Conservation (phyloP, 2,797 vertebrate genomes). For the Acrossocheilus wenchowensis region DNA sequence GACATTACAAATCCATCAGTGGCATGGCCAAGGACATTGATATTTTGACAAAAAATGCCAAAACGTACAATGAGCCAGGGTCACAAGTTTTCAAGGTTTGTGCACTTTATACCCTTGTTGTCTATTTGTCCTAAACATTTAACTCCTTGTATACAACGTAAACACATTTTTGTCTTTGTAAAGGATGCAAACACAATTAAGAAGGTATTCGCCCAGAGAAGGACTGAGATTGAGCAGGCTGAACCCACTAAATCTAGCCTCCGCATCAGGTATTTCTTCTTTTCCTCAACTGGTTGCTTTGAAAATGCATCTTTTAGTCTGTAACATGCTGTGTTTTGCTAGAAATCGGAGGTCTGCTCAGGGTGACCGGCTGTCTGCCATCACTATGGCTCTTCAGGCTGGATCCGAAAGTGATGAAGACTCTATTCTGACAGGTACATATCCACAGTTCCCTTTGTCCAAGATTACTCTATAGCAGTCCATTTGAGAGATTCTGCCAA, state of each 20-base stretch:
- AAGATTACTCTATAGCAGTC: not conserved
- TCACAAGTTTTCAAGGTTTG: constrained; percentile 98
- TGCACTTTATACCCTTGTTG: not conserved
- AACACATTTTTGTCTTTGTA: constrained; percentile 51
- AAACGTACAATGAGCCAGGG: constrained; percentile 98
- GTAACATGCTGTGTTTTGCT: constrained; percentile 36
- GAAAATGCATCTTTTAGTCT: not conserved
- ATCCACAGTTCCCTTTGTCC: not conserved
- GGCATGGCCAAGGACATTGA: constrained; percentile 97
- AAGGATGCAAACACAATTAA: constrained; percentile 99
- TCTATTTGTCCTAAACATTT: not conserved
- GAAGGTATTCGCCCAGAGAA: constrained; percentile 96
- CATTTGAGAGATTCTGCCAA: not conserved
- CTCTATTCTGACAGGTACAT: constrained; percentile 88
- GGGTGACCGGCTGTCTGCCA: constrained; percentile 91
- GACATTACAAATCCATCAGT: constrained; percentile 92
- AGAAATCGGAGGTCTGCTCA: constrained; percentile 97
- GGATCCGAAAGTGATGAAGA: constrained; percentile 98
- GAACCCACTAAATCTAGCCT: constrained; percentile 95
- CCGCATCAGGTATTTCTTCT: constrained; percentile 87
- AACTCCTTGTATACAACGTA: not conserved
- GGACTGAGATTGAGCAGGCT: constrained; percentile 93
- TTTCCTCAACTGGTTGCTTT: not conserved
- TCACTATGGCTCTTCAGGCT: constrained; percentile 91
- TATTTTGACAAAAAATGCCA: constrained; percentile 97